Conservation (phyloP, 2,888 invertebrate species). For the Herminia tarsipennalis region DNA sequence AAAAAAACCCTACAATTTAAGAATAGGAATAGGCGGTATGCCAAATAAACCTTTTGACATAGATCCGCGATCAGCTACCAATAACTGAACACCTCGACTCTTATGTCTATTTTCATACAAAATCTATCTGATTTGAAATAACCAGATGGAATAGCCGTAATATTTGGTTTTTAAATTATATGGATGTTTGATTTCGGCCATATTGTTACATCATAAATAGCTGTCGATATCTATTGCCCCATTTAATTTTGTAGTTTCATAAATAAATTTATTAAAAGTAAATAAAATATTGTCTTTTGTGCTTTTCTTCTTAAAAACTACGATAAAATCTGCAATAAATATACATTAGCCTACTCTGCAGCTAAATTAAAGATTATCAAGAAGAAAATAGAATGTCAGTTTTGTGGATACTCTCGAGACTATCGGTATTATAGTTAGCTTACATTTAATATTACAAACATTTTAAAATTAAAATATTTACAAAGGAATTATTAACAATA, state of each 20-base stretch:
- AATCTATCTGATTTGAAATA: no score
- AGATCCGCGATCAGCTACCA: background rate
- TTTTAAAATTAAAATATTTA: constrained; percentile 75
- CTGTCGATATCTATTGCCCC: constrained; percentile 60
- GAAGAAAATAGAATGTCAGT: constrained; percentile 53
- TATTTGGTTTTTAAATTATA: no score
- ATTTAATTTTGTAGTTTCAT: constrained; percentile 53
- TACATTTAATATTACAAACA: constrained; percentile 61
- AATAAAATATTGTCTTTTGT: constrained; percentile 81
- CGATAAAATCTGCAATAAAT: constrained; percentile 76
- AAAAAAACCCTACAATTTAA: background rate
- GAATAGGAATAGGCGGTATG: no score
- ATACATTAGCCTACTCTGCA: constrained; percentile 68
- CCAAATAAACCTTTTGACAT: no score
- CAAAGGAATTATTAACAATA: constrained; percentile 77
- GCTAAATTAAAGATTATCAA: constrained; percentile 56
- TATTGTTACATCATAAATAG: constrained; percentile 23
- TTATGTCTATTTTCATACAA: no score
- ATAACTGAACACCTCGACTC: background rate
- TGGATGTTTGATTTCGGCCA: no score
- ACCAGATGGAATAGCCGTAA: no score
- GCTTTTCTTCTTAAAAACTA: constrained; percentile 68
- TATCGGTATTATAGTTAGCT: constrained; percentile 50
- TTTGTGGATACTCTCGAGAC: constrained; percentile 52
- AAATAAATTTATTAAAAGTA: constrained; percentile 70